phyloP scores from a whole-genome alignment of 2,113 vertebrate species.

The Leptodactylus fuscus region DNA sequence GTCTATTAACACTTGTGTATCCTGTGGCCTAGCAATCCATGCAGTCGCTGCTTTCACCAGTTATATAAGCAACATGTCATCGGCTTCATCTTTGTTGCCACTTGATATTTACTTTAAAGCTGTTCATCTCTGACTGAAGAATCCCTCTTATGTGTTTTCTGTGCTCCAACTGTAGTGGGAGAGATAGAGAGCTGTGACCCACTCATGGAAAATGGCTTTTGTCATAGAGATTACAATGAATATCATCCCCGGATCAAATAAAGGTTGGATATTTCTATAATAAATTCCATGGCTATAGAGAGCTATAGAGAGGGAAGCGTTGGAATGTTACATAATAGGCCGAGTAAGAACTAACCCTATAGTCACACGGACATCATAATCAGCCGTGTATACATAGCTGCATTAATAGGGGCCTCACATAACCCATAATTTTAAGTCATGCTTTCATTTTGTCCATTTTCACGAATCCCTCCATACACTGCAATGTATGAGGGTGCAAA shows the following conservation, averaged over 20 bases:
- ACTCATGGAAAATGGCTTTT: constrained; percentile 61
- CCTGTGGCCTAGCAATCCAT: neutral
- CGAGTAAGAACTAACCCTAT: too few species aligned
- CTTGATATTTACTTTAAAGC: constrained; percentile 49
- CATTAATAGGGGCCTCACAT: too few species aligned
- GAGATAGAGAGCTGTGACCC: constrained; percentile 46
- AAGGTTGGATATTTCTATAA: constrained; percentile 40
- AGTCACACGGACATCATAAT: too few species aligned
- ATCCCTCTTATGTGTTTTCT: neutral
- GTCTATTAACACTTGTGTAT: constrained; percentile 32
- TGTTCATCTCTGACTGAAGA: neutral
- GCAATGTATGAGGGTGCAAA: too few species aligned
- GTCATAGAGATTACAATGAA: constrained; percentile 61
- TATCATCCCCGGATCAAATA: constrained; percentile 65
- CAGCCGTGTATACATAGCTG: too few species aligned
- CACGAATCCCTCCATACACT: too few species aligned
- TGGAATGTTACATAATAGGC: constrained; percentile 46
- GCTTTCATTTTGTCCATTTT: too few species aligned
- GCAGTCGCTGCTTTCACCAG: constrained; percentile 19
- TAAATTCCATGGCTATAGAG: constrained; percentile 64
- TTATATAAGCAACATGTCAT: constrained; percentile 37
- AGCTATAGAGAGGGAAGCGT: constrained; percentile 54
- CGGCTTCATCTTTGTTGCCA: constrained; percentile 55
- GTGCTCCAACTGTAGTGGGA: constrained; percentile 56
- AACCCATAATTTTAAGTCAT: too few species aligned